Evolutionary conservation across 2,113 vertebrate species (phyloP).

Genomic region (Cryptotis parvus): DNA sequence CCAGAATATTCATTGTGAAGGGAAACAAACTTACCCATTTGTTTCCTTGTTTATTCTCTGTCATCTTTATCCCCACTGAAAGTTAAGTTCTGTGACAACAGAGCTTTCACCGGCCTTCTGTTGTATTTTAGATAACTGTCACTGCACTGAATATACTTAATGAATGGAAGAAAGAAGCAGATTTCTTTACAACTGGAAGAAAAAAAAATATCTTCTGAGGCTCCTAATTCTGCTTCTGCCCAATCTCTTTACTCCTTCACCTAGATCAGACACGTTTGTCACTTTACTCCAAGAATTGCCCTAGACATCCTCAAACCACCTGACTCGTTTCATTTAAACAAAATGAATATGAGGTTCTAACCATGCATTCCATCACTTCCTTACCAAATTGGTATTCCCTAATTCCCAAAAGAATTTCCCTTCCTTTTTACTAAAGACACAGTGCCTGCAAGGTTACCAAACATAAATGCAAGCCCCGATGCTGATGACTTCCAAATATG

Average conservation of each 20-base stretch:
- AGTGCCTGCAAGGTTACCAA: constrained; percentile 69
- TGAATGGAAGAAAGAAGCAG: neutral
- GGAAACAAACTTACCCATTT: neutral
- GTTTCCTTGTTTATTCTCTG: neutral
- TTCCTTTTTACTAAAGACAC: constrained; percentile 49
- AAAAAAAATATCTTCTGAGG: neutral
- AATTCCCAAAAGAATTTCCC: constrained; percentile 24
- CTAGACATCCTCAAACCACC: constrained; percentile 22
- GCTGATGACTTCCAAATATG: constrained; percentile 75
- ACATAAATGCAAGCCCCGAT: constrained; percentile 46
- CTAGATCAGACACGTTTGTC: neutral
- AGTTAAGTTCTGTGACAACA: neutral
- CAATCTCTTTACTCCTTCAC: neutral
- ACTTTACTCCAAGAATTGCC: neutral
- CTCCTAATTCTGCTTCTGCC: neutral
- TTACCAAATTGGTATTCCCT: neutral
- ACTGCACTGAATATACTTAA: neutral
- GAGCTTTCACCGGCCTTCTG: neutral
- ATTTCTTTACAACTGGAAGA: neutral
- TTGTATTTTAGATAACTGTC: neutral
- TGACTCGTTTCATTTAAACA: constrained; percentile 44
- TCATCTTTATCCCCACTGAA: neutral
- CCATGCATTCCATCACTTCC: constrained; percentile 15
- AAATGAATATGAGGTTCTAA: constrained; percentile 12
- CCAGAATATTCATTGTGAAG: neutral